Base-by-base conservation (phyloP, 92 coral and sea anemone genomes). In the Actinostola sp. region DNA sequence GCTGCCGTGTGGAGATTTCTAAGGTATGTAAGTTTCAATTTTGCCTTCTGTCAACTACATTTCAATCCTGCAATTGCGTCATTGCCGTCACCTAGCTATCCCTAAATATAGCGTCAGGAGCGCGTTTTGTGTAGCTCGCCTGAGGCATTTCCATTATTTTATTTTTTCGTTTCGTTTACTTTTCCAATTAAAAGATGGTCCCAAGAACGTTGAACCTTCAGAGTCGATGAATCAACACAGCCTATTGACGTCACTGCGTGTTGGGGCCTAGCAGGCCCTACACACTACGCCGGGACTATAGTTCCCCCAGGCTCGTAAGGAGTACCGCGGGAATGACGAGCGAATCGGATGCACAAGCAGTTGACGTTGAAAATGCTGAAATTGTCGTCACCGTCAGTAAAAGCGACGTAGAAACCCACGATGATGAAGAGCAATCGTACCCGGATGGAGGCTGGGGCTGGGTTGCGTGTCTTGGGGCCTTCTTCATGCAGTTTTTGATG, bases 391-490 rank as follows among this genome's bases (percentile, higher is more conserved):
- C 48, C 61, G 53, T 35, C 51, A 54, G 51, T 9, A 70, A 65
- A 8, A 75, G 73, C 41, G 74, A 20, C 16, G 39, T 77, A 25
- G 51, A 70, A 1, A 53, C 26, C 66, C 25, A 24, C 36, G 17
- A 57, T 9, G 71, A 35, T 12, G 34, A 15, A 27, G 67, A 34
- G 25, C 67, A 75, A 53, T 76, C 88, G 13, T 87, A 84, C 51
- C 96, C 92, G 35, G 92, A 87, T 51, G 97, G 92, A n/a, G 89
- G 92, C 23, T 91, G 97, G 97, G 97, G 97, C 8, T 91, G 89
- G 92, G 88, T 87, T 1, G 97, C 88, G 19, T 91, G 97, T 80
- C 70, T 87, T 20, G 89, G 92, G 23, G 97, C 97, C 30, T 91
- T 91, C 74, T 85, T 91, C 67, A 85, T 87, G 19, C 97, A 91